A percentile compares a stretch with the other conserved stretches of the same genome.
Conservation (phyloP, 2,113 vertebrate species). For the Myrmecophaga tridactyla region DNA sequence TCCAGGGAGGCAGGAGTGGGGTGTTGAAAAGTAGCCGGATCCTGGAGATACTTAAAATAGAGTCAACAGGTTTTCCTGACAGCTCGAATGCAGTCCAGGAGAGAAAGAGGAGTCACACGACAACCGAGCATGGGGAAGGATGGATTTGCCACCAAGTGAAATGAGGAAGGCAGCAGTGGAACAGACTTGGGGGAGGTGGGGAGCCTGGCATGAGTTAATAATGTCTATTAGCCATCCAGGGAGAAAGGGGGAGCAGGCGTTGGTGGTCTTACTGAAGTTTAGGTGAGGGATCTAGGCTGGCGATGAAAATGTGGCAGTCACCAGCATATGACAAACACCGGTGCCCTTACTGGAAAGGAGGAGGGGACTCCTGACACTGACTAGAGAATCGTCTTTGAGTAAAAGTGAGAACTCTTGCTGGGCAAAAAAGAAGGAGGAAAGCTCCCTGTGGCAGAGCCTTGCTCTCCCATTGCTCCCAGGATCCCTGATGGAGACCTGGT, state of each 20-base stretch:
- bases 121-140: neutral
- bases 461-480: neutral
- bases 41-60: neutral
- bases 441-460: neutral
- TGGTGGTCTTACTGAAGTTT: neutral
- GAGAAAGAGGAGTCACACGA: neutral
- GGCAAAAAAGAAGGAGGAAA: neutral
- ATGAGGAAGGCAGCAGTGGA: neutral
- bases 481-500: too few relatives aligned
- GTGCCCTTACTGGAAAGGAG: neutral
- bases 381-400: neutral
- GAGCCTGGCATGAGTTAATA: neutral
- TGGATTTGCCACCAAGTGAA: neutral
- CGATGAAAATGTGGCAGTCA: neutral
- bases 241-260: neutral
- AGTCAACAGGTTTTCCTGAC: neutral
- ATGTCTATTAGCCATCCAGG: neutral
- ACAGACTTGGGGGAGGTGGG: accelerated
- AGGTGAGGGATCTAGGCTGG: neutral
- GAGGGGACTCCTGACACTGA: neutral
- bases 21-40: neutral
- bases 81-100: neutral
- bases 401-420: neutral
- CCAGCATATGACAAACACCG: neutral
- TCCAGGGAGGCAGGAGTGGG: neutral